Evolutionary conservation across 2,113 vertebrate species (phyloP), one percentile per base, ranked within the genome.

Genomic region (Aix galericulata): DNA sequence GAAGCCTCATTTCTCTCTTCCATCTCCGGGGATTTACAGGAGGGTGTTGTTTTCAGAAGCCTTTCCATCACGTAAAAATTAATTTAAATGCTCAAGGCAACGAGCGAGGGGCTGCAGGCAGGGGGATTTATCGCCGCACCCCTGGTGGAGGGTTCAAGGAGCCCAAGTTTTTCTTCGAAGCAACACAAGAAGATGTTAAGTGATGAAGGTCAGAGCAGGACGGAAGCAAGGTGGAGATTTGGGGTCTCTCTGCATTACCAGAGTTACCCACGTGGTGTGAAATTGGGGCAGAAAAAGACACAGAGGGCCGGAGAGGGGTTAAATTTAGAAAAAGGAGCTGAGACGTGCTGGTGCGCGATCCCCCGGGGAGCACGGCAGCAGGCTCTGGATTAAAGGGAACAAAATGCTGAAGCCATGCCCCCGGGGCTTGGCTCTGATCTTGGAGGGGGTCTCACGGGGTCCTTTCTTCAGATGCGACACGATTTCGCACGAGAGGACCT

Each of bases 71-170:
- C 31, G 40, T 5, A 62, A 22, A 46, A 84, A 34, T 6, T 68
- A 59, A 15, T 56, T 71, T n/a, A 58, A 85, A 75, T 31, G 25
- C 32, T 88, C 38, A 40, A 40, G 13, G 6, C 50, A 63, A 26
- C 29, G 66, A 32, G 16, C 27, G 56, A 72, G 3, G 16, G 62
- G 46, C 20, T 44, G 71, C 29, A 82, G 9, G 29, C 52, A 23
- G 53, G 26, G 1, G 0, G 5, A 9, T 11, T 68, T 29, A 23
- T 50, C 44, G 16, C 17, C 59, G 29, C 42, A 0, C 0, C 50
- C 1, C 31, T 76, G 63, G 59, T 59, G 32, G 15, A 31, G 75
- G 27, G 11, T 29, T 32, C 32, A 32, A 74, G 15, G 4, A 71
- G 31, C 26, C 22, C 67, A 23, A 72, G 44, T 44, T 59, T 52